A percentile compares a stretch with the other conserved stretches of the same genome.
These are phyloP conservation scores for Arctocebus calabarensis DNA, from an alignment of 2,797 vertebrate species.

Conservation along the genomic window DNA sequence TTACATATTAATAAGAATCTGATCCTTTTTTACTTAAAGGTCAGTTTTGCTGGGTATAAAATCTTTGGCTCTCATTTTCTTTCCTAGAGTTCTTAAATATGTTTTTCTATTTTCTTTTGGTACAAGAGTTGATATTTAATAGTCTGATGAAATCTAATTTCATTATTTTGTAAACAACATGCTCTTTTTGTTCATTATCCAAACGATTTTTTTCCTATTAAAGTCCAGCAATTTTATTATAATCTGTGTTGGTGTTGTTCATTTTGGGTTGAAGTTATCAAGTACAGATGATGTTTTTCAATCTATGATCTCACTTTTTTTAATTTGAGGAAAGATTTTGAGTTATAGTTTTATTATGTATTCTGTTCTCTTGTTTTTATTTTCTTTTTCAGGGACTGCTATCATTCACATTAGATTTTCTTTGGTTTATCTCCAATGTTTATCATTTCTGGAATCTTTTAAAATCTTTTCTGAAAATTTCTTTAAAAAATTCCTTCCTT, in stretches of 20 bases:
- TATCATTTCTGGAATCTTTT: conserved; percentile 1
- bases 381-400: not conserved
- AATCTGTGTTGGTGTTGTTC: not conserved
- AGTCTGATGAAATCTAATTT: conserved; percentile 12
- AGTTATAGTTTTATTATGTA: conserved; percentile 20
- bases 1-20: not conserved
- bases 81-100: conserved; percentile 23
- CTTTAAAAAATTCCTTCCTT: not conserved
- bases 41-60: conserved; percentile 55
- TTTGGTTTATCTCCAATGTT: not conserved
- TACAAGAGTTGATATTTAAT: not conserved
- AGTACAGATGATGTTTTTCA: not conserved
- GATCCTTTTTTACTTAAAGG: not conserved
- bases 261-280: not conserved
- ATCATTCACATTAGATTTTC: not conserved
- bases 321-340: not conserved
- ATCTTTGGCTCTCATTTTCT: conserved; percentile 35
- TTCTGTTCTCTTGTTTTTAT: not conserved
- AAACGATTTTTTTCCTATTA: not conserved
- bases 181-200: not conserved
- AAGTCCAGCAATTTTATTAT: conserved; percentile 1
- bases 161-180: conserved; percentile 5
- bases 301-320: not conserved
- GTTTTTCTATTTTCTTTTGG: conserved; percentile 51
- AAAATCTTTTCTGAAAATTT: not conserved